Base-by-base conservation (phyloP, 2,113 vertebrate species). In the Sebastes schlegelii region DNA sequence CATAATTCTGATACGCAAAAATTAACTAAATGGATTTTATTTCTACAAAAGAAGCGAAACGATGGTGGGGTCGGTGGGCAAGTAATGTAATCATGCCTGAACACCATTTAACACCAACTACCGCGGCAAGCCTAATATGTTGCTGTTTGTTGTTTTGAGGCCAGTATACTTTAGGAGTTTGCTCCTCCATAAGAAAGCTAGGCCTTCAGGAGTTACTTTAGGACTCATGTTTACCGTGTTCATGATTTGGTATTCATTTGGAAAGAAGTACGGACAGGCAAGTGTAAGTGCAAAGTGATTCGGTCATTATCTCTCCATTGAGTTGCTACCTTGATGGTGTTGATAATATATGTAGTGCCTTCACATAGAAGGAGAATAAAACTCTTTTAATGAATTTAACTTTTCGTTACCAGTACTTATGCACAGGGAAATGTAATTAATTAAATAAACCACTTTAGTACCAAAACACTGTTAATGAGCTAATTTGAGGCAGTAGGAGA, bases 391-490 rank as follows among this genome's bases (percentile, higher is more conserved):
- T 57, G 13, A 49, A 21, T 60, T 68, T 76, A 8, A 65, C 58
- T 66, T 70, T 80, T 60, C 65, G 14, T 66, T 58, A 63, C 11
- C 48, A 66, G 86, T 65, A 79, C n/a, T 69, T 51, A 65, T 79
- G 55, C 62, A 61, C 5, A 79, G 19, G 67, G 46, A 75, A 58
- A 86, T 80, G 14, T n/a, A 58, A 17, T 62, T 69, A 14, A 77
- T 79, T 51, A 62, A 66, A 83, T 51, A 55, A 72, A 75, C 34
- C 62, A 61, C 77, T 74, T 87, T 21, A 54, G 49, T 72, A 80
- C 49, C 69, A 73, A 85, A 83, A 74, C 46, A 46, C 14, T 76
- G 77, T 65, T 79, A 87, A 78, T 73, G 45, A 81, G 73, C 49
- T 73, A 3, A 73, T 61, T 69, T 68, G 11, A 79, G 46, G 42